A percentile compares a stretch with the other conserved stretches of the same genome.
These are phyloP conservation scores for Pheosia tremula DNA, from an alignment of 2,888 invertebrate species.

Conservation along the genomic window DNA sequence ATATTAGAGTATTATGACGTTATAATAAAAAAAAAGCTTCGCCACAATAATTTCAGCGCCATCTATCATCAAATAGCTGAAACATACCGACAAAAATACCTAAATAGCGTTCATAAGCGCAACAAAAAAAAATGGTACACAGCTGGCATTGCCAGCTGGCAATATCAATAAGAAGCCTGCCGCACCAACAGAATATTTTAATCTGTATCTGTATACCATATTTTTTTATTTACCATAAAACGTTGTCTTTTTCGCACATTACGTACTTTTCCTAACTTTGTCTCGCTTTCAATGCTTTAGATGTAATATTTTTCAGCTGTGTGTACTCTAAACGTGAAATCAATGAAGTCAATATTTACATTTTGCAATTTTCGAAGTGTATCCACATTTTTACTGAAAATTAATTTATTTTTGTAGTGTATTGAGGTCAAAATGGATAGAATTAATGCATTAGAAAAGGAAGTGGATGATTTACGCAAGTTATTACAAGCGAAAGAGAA, in stretches of 20 bases:
- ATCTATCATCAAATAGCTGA: constrained; percentile 1
- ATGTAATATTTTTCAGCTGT: background rate
- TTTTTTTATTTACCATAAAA: background rate
- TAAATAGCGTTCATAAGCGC: too few species aligned
- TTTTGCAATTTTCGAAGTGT: background rate
- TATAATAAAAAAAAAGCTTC: too few species aligned
- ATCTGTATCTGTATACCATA: background rate
- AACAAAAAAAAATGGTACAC: too few species aligned
- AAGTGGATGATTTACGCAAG: constrained; percentile 77
- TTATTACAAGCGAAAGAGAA: constrained; percentile 77
- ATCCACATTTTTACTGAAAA: background rate
- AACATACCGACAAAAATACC: background rate
- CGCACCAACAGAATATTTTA: background rate
- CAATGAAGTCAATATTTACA: background rate
- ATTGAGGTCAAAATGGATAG: constrained; percentile 52
- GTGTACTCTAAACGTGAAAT: background rate
- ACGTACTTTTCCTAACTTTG: background rate
- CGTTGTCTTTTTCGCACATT: background rate
- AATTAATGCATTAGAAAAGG: constrained; percentile 62
- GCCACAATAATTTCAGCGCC: background rate
- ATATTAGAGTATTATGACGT: too few species aligned
- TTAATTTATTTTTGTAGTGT: background rate
- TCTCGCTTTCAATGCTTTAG: constrained; percentile 1
- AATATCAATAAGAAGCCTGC: too few species aligned
- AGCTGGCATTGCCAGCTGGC: too few species aligned